These are phyloP conservation scores for Epizoanthus fatuus DNA, from an alignment of 92 coral and sea anemone species.

Conservation along the genomic window DNA sequence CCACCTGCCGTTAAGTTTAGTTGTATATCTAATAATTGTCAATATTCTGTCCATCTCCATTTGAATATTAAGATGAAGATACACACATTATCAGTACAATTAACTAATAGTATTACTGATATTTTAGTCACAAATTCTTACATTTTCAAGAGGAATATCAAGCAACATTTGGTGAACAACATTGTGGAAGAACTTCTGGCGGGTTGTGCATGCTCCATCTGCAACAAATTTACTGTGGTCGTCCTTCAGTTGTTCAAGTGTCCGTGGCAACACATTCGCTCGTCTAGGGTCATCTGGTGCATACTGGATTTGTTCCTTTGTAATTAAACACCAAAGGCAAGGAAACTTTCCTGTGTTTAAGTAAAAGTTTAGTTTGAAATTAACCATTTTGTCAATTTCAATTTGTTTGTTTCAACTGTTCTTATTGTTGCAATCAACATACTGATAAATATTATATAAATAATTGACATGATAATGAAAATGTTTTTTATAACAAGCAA, in stretches of 20 bases:
- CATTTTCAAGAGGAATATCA: not conserved
- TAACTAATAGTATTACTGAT: too few relatives aligned
- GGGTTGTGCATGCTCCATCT: not conserved
- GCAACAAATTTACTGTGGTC: not conserved
- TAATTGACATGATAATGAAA: too few relatives aligned
- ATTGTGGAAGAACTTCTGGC: not conserved
- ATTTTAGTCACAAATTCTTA: not conserved
- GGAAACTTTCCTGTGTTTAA: constrained; percentile 16
- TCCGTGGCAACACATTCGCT: not conserved
- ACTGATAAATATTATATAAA: too few relatives aligned
- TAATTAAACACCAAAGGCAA: constrained; percentile 18
- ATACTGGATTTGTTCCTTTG: not conserved
- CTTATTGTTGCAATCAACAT: too few relatives aligned
- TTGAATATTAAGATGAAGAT: too few relatives aligned
- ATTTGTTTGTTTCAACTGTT: too few relatives aligned
- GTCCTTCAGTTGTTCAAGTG: constrained; percentile 5
- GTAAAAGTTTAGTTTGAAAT: not conserved
- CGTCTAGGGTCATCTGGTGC: constrained; percentile 14
- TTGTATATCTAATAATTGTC: too few relatives aligned
- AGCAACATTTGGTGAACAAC: not conserved
- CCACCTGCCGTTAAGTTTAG: too few relatives aligned
- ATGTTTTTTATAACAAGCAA: too few relatives aligned
- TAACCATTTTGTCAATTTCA: too few relatives aligned
- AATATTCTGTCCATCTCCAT: too few relatives aligned
- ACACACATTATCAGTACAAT: too few relatives aligned